Evolutionary conservation across 1,140 invertebrate genomes (phyloP).

Genomic region (Dysdera silvatica): DNA sequence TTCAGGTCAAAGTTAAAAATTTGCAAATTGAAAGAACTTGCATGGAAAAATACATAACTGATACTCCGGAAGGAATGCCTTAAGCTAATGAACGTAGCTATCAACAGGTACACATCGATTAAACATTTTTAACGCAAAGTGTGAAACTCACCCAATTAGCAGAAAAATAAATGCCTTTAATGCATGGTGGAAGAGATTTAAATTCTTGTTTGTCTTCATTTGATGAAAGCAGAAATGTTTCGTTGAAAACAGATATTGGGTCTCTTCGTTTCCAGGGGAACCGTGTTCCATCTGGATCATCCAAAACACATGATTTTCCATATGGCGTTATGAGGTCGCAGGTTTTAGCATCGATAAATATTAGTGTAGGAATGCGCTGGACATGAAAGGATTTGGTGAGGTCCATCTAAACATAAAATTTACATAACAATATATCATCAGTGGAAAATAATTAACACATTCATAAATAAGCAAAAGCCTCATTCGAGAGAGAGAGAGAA

Average conservation of each 20-base stretch:
- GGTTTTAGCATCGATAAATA: constrained; percentile 57
- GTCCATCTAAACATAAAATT: constrained; percentile 50
- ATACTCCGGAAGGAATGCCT: too few species aligned
- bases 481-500: too few species aligned
- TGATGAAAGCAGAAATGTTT: constrained; percentile 54
- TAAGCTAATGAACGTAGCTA: too few species aligned
- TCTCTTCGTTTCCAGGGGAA: constrained; percentile 66
- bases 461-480: background rate
- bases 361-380: constrained; percentile 63
- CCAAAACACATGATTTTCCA: constrained; percentile 58
- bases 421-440: background rate
- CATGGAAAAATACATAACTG: too few species aligned
- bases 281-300: constrained; percentile 55
- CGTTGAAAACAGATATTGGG: constrained; percentile 50
- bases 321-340: constrained; percentile 55
- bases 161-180: constrained; percentile 69
- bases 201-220: constrained; percentile 45
- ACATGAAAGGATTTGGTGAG: constrained; percentile 62
- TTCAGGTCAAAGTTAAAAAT: too few species aligned
- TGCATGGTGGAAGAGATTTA: constrained; percentile 47
- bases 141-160: constrained; percentile 68
- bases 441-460: background rate
- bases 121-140: background rate
- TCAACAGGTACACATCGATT: background rate
- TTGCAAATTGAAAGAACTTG: too few species aligned